These are phyloP conservation scores for Tetrapedia diversipes DNA, from an alignment of 2,888 invertebrate species.

Conservation along the genomic window DNA sequence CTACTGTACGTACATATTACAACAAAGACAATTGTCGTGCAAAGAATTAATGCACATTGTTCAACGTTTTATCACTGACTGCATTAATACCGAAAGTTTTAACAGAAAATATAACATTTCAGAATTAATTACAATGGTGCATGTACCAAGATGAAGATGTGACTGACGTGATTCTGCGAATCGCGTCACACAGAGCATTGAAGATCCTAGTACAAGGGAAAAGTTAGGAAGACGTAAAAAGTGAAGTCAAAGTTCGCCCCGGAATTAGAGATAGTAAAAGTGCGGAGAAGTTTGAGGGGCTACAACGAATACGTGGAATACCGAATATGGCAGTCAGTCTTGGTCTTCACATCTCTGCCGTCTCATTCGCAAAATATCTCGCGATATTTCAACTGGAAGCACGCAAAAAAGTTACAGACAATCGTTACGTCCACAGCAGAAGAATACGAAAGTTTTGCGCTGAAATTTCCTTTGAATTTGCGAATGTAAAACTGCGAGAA, in stretches of 20 bases:
- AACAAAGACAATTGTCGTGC: too few relatives aligned
- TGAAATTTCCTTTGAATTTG: neutral
- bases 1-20: too few relatives aligned
- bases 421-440: neutral
- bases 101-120: too few relatives aligned
- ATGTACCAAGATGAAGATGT: too few relatives aligned
- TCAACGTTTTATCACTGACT: too few relatives aligned
- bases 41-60: too few relatives aligned
- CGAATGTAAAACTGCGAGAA: neutral
- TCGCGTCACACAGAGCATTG: too few relatives aligned
- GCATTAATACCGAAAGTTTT: too few relatives aligned
- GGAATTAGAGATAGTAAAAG: neutral
- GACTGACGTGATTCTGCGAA: too few relatives aligned
- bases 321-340: neutral
- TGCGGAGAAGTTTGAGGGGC: constrained; percentile 6
- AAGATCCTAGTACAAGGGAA: too few relatives aligned
- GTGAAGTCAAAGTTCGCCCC: neutral
- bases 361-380: neutral
- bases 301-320: neutral
- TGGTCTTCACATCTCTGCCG: neutral
- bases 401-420: constrained; percentile 12
- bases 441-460: constrained; percentile 3
- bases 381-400: constrained; percentile 5
- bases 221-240: neutral
- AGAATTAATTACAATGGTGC: too few relatives aligned